Evolutionary conservation across 2,888 invertebrate genomes (phyloP), one percentile per base, ranked within the genome.

Genomic region (Hylaea fasciaria): DNA sequence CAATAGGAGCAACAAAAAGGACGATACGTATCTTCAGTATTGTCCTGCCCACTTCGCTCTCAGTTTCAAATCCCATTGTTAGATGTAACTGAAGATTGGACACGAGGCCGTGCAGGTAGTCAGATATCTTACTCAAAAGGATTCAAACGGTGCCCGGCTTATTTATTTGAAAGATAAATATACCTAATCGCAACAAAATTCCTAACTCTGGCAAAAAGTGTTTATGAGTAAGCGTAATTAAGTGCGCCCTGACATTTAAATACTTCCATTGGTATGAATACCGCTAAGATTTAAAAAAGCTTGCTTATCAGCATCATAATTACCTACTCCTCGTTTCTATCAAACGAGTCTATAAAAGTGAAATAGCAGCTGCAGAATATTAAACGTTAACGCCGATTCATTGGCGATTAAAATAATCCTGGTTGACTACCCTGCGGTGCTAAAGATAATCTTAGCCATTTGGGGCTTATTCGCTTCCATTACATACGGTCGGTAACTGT

Each of bases 41-140:
- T 69, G 68, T 66, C 53, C 60, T 67, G 61, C 57, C 69, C 53
- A 57, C 57, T 64, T 53, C 62, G 63, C 70, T 75, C 76, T 77
- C 64, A 17, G 70, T 76, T 73, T 76, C 71, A 70, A 81, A 72
- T 69, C 60, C 79, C 72, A 82, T 86, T 87, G 86, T 87, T 80
- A 73, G 71, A 74, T 73, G 82, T 76, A 81, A 81, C 79, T 75
- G 74, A 82, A 81, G 79, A 80, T 78, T 71, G 69, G 72, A 66
- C 58, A 69, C 79, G 74, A 83, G 81, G 77, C 68, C 77, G 67
- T 64, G 73, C 82, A 84, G 84, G 82, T 85, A 85, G 79, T 62
- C 64, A 67, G 53, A 28, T 49, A 57, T 55, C 49, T 57, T 40
- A 60, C 32, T 64, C 61, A 74, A 70, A 72, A 70, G 64, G 57